These are phyloP conservation scores for Amitus sp. DNA, from an alignment of 2,888 invertebrate species.

Conservation along the genomic window DNA sequence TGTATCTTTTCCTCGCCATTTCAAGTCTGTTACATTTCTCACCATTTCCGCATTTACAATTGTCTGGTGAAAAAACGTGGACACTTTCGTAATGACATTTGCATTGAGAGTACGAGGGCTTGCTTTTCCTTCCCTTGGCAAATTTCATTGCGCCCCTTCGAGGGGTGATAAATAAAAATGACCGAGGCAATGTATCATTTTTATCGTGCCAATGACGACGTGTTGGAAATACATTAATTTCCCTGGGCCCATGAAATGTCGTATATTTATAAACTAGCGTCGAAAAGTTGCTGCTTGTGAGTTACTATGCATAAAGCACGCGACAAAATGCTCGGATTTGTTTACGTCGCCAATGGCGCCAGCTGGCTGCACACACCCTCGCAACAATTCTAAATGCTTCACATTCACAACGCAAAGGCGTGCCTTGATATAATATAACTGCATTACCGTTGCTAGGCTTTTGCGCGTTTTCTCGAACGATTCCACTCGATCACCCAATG, in stretches of 20 bases:
- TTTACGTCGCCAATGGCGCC: conserved; percentile 40
- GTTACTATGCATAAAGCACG: conserved; percentile 11
- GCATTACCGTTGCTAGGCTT: conserved; percentile 1
- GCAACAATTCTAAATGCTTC: conserved; percentile 8
- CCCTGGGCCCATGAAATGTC: too few species aligned
- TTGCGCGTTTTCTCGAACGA: neutral
- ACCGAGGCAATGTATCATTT: too few species aligned
- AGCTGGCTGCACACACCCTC: conserved; percentile 25
- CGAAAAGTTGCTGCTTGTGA: conserved; percentile 14
- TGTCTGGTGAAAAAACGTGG: neutral
- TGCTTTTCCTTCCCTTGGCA: too few species aligned
- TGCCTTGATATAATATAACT: conserved; percentile 5
- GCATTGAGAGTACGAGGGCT: too few species aligned
- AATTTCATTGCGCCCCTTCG: too few species aligned
- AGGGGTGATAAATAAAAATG: too few species aligned
- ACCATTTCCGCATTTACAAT: neutral
- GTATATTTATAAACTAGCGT: too few species aligned
- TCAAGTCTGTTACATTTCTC: neutral
- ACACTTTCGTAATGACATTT: too few species aligned
- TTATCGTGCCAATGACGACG: too few species aligned
- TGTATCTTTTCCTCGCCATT: conserved; percentile 7
- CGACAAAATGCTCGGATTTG: conserved; percentile 38
- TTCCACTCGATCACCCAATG: too few species aligned
- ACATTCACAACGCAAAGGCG: conserved; percentile 6
- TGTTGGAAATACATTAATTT: too few species aligned